Percentiles rank a stretch among this genome's conserved stretches.
These are phyloP conservation scores for Morpho achilles DNA, from an alignment of 2,888 invertebrate genomes.

Conservation along the genomic window DNA sequence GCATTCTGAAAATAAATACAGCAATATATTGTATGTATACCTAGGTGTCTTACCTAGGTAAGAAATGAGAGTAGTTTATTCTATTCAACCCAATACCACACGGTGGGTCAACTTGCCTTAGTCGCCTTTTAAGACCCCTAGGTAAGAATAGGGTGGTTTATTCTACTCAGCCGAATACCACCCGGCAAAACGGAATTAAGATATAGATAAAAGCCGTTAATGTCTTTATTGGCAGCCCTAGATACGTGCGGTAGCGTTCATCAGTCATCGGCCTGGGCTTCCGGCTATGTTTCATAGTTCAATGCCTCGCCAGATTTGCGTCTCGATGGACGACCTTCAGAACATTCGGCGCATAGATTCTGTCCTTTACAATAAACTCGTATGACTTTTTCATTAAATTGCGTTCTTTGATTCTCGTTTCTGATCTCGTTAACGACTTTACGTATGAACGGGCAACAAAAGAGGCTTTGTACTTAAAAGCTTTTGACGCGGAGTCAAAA, in stretches of 20 bases:
- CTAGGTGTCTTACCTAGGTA: too few species aligned
- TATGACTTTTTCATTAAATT: slow-evolving; percentile 7
- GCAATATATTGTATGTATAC: too few species aligned
- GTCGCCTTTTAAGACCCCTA: too few species aligned
- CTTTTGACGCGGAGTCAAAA: neutral
- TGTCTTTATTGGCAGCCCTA: slow-evolving; percentile 37
- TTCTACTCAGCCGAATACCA: too few species aligned
- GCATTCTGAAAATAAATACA: too few species aligned
- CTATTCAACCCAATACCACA: too few species aligned
- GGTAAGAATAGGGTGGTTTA: too few species aligned
- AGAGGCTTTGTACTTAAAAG: slow-evolving; percentile 8
- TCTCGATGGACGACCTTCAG: slow-evolving; percentile 55
- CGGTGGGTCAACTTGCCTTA: too few species aligned
- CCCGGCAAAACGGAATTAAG: too few species aligned
- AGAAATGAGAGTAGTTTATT: too few species aligned
- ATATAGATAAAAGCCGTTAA: too few species aligned
- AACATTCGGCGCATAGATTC: slow-evolving; percentile 39
- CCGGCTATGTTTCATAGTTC: slow-evolving; percentile 68
- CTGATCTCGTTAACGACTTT: slow-evolving; percentile 6
- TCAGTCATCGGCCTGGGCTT: slow-evolving; percentile 68
- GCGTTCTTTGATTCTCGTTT: slow-evolving; percentile 2
- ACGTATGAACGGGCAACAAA: neutral
- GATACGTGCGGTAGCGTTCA: slow-evolving; percentile 44
- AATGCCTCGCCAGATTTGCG: slow-evolving; percentile 56
- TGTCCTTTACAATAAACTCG: slow-evolving; percentile 13